Evolutionary conservation across 2,888 invertebrate species (phyloP), one percentile per base, ranked within the genome.

Genomic region (Lysandra bellargus): DNA sequence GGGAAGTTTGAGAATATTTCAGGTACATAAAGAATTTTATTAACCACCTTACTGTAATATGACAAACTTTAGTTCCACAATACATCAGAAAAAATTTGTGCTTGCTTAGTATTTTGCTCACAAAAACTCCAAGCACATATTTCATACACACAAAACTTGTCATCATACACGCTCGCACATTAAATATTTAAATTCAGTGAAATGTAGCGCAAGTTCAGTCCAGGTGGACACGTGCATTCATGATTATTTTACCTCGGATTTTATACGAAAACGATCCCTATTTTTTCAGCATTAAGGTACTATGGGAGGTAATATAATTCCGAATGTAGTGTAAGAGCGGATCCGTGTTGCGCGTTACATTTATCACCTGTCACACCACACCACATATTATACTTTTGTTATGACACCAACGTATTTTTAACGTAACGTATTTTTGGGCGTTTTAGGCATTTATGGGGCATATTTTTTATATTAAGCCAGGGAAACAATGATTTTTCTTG

Each of bases 311-410:
- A 57, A 4, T 57, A 57, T 57, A 17, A 57, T 17, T 57, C 4
- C 0, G 57, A 57, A 57, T 57, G 57, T 4, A 57, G 17, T 4
- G 57, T 90, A 87, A 89, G 88, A 90, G 90, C 87, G 83, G 85
- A 85, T 85, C 82, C 89, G 81, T 89, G 90, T 89, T 49, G 37
- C 49, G 79, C 61, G 30, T 69, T 23, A 73, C 79, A 74, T 80
- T 79, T 80, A 80, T 81, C 81, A 81, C 78, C 61, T 6, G 69
- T 33, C 69, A 69, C 69, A 30, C 64, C 30, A 30, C 64, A 37
- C 69, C 69, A 17, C 69, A 69, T 17, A 33, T 69, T 69, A 69
- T 33, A 69, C 33, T 69, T 69, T 37, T 4, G 33, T 69, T 69
- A 37, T 69, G 33, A 69, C 69, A 69, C 69, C 69, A 23, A 69